Percentiles rank a stretch among this genome's conserved stretches.
phyloP scores from a whole-genome alignment of 2,113 vertebrate genomes.

The Pedetes capensis region DNA sequence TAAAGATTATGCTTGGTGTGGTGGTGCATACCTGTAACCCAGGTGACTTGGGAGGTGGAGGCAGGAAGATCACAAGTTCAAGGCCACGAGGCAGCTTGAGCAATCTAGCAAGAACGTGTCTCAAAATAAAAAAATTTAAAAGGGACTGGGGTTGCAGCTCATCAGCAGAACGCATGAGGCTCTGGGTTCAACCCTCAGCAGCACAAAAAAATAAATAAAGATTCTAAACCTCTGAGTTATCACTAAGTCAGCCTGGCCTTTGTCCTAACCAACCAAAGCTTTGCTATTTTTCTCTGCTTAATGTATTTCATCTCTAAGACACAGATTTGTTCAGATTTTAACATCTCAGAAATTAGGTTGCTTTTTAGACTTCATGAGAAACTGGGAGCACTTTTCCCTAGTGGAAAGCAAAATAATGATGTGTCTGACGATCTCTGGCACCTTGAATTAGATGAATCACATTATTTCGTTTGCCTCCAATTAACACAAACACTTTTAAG shows the following conservation, averaged over 20 bases:
- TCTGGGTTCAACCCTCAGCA: too few species aligned
- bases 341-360: slow-evolving; percentile 30
- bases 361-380: background rate
- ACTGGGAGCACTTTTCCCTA: background rate
- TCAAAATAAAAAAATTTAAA: too few species aligned
- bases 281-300: background rate
- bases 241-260: background rate
- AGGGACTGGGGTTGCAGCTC: too few species aligned
- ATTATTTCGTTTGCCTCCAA: slow-evolving; percentile 22
- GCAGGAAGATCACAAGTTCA: too few species aligned
- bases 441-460: background rate
- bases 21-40: too few species aligned
- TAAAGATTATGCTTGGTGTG: too few species aligned
- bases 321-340: background rate
- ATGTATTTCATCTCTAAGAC: background rate
- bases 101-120: too few species aligned
- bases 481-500: background rate
- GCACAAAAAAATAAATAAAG: too few species aligned
- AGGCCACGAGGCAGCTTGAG: too few species aligned
- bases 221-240: background rate
- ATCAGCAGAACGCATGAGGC: too few species aligned
- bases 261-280: background rate
- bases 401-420: slow-evolving; percentile 27
- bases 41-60: too few species aligned
- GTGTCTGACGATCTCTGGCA: background rate